These are phyloP conservation scores for Phyllotis vaccarum DNA, from an alignment of 2,797 vertebrate genomes.

Conservation along the genomic window DNA sequence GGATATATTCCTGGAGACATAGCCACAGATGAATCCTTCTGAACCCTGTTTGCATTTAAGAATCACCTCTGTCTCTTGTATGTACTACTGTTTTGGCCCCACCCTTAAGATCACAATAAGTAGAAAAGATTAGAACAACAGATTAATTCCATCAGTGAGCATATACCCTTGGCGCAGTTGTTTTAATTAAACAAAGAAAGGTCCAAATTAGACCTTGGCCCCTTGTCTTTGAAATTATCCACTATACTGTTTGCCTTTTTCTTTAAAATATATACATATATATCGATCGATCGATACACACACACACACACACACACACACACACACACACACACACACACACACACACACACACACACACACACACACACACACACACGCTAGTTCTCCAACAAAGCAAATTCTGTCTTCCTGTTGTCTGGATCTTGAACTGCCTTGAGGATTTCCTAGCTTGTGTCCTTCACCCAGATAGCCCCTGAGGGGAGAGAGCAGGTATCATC, in stretches of 20 bases:
- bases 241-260: neutral
- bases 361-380: too few species aligned
- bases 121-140: neutral
- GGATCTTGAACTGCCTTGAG: neutral
- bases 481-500: conserved; percentile 71
- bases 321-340: too few species aligned
- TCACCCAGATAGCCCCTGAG: conserved; percentile 45
- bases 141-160: neutral
- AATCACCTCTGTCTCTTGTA: neutral
- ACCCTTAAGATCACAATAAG: neutral
- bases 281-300: too few species aligned
- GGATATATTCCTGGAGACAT: neutral
- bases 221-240: neutral
- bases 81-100: neutral
- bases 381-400: neutral
- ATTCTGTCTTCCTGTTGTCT: neutral
- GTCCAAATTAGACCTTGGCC: neutral
- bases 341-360: too few species aligned
- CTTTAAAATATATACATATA: too few species aligned
- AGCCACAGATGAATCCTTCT: neutral
- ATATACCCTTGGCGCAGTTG: neutral
- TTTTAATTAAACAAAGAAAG: neutral
- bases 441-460: neutral
- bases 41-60: neutral
- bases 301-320: too few species aligned